A percentile compares a stretch with the other conserved stretches of the same genome.
Evolutionary conservation across 2,888 invertebrate species (phyloP).

Genomic region (Himalopsyche kuldschensis): DNA sequence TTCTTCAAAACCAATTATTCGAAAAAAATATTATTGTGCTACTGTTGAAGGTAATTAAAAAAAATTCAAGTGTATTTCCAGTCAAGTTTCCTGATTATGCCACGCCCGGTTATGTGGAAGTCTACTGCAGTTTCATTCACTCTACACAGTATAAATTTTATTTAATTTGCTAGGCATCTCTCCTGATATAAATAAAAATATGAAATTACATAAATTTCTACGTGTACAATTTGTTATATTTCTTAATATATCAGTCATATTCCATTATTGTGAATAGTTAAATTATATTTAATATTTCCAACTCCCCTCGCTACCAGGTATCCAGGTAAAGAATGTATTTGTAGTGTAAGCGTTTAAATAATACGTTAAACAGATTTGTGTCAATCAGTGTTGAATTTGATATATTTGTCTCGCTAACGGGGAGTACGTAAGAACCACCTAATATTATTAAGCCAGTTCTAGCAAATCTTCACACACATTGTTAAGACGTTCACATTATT

Average conservation of each 20-base stretch:
- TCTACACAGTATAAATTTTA: neutral
- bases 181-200: neutral
- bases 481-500: neutral
- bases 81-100: too few species aligned
- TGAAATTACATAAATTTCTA: neutral
- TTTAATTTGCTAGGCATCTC: neutral
- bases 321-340: neutral
- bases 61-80: too few species aligned
- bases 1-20: too few species aligned
- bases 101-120: too few species aligned
- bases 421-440: neutral
- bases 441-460: neutral
- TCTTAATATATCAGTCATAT: neutral
- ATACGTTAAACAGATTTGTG: constrained; percentile 8
- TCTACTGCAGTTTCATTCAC: too few species aligned
- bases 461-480: neutral
- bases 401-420: neutral
- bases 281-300: neutral
- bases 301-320: neutral
- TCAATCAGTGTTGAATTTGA: constrained; percentile 9
- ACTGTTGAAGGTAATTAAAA: too few species aligned
- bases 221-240: neutral
- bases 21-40: too few species aligned
- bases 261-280: neutral
- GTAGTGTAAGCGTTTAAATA: constrained; percentile 1